Percentiles rank a stretch among this genome's conserved stretches.
Conservation (phyloP, 1,140 invertebrate species). For the Odontomachus brunneus region DNA sequence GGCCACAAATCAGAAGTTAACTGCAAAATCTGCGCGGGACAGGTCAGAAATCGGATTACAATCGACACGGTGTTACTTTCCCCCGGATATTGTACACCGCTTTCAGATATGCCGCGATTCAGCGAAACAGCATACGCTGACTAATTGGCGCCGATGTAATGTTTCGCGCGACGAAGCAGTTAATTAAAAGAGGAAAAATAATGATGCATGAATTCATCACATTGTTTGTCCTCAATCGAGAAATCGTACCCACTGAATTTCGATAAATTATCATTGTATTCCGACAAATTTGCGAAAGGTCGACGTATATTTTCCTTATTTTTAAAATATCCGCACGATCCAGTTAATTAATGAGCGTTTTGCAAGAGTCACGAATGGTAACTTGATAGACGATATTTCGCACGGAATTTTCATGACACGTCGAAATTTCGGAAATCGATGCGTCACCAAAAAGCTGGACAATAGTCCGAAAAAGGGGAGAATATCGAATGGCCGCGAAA, state of each 20-base stretch:
- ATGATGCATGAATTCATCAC: not conserved
- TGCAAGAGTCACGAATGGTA: not conserved
- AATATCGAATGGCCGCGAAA: conserved; percentile 44
- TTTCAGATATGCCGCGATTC: not conserved
- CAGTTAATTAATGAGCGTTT: conserved; percentile 11
- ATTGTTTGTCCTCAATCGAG: conserved; percentile 11
- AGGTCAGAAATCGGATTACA: conserved; percentile 46
- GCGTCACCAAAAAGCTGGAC: conserved; percentile 4
- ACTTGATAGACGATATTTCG: not conserved
- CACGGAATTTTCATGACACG: conserved; percentile 5
- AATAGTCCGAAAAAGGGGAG: conserved; percentile 18
- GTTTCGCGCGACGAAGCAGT: not conserved
- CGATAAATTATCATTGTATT: not conserved
- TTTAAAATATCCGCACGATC: not conserved
- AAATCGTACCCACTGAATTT: conserved; percentile 7
- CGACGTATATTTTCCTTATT: not conserved
- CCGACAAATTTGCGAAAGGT: not conserved
- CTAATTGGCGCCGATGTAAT: not conserved
- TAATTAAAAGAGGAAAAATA: not conserved
- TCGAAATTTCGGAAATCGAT: conserved; percentile 9
- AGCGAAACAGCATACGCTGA: not conserved
- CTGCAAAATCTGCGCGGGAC: conserved; percentile 40
- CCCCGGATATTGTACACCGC: not conserved
- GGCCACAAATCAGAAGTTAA: conserved; percentile 61
- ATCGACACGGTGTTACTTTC: conserved; percentile 3